phyloP scores from a whole-genome alignment of 2,113 vertebrate genomes.

The Ictidomys tridecemlineatus region DNA sequence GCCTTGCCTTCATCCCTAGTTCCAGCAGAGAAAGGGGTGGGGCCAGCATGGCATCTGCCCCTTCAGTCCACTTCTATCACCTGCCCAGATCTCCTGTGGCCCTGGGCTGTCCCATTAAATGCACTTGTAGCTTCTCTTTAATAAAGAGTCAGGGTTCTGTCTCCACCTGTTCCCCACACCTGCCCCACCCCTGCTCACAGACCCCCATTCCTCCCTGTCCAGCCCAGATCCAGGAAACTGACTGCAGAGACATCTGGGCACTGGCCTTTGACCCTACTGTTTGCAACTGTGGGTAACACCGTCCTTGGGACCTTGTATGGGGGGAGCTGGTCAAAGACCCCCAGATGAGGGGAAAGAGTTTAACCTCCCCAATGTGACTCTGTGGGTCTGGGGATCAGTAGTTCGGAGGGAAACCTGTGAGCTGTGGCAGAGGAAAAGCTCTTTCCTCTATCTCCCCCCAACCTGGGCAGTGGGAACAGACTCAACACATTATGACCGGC shows the following conservation, averaged over 20 bases:
- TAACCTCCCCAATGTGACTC: not conserved
- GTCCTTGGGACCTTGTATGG: not conserved
- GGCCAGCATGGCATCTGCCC: not conserved
- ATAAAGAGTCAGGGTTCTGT: not conserved
- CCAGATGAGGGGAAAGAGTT: not conserved
- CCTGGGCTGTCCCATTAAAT: not conserved
- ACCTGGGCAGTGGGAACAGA: not conserved
- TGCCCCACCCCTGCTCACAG: too few species aligned
- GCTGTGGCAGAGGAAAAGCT: too few species aligned
- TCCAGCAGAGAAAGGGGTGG: constrained; percentile 43
- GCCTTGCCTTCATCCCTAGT: not conserved
- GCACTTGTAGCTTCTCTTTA: not conserved
- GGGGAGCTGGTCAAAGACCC: constrained; percentile 27
- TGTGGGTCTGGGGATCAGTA: not conserved
- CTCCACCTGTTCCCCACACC: not conserved
- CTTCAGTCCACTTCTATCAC: not conserved
- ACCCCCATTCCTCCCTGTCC: not conserved
- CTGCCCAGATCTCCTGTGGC: not conserved
- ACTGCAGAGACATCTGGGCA: not conserved
- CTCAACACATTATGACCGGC: not conserved
- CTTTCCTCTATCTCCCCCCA: not conserved
- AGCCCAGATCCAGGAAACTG: not conserved
- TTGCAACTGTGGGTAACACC: constrained; percentile 6
- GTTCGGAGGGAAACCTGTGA: too few species aligned
- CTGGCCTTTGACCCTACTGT: not conserved